Base-by-base conservation (phyloP, 2,797 vertebrate genomes). In the Aplochiton taeniatus region DNA sequence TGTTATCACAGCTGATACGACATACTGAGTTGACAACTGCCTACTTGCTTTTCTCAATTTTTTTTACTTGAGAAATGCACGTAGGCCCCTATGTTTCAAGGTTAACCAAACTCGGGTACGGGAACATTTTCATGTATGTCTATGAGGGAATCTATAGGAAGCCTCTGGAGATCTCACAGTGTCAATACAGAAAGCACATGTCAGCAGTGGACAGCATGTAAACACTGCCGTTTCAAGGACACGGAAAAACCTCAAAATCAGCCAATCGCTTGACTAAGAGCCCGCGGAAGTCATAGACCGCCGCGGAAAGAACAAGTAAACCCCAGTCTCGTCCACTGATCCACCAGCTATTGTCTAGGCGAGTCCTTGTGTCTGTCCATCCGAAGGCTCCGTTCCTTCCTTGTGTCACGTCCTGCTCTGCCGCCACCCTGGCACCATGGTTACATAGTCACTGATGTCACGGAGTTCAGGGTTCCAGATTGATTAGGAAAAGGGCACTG, bases 341-440 rank as follows among this genome's bases (percentile, higher is more conserved):
- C n/a, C 16, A n/a, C 44, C n/a, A 46, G 58, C 9, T 16, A 10
- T 4, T 11, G n/a, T 13, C 6, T 52, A 14, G 3, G 16, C 49
- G 1, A 4, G 17, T 49, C 46, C 19, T 9, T 18, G n/a, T 20
- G 43, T 10, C 43, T 0, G 20, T 50, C 65, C 45, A 59, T 73
- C 61, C 63, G 74, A 69, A 62, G 1, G 16, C 19, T 47, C 10
- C 45, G 64, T 53, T 74, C 65, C 66, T 64, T 61, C 54, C 57
- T 9, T 48, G 83, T 61, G 47, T 74, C 72, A 69, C 70, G 69
- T 70, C 76, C 49, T 59, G 56, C 42, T 17, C 73, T 76, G 67
- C 57, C 80, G 82, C 75, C 66, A 79, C 49, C 61, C 66, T 10
- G 19, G 83, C 60, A 57, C 75, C 70, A 85, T 81, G 77, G 75